Percentiles rank a stretch among this genome's conserved stretches.
Evolutionary conservation across 2,888 invertebrate genomes (phyloP).

Genomic region (Drosophila flavopinicola): DNA sequence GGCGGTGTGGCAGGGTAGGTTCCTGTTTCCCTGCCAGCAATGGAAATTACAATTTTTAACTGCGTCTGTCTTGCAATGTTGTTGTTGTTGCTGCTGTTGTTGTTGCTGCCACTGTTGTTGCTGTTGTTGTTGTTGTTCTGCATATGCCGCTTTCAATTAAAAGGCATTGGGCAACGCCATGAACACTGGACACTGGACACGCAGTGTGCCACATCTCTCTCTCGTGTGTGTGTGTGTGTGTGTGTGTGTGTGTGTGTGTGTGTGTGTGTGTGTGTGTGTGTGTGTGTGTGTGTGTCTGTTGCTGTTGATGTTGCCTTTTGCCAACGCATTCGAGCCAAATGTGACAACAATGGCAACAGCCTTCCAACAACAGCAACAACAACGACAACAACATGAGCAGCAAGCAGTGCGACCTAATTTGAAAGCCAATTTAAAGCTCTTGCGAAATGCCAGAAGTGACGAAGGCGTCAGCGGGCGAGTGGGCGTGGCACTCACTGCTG

Average conservation of each 20-base stretch:
- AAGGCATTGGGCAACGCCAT: conserved; percentile 66
- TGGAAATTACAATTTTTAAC: conserved; percentile 80
- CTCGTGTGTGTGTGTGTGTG: conserved; percentile 18
- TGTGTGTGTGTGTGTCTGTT: conserved; percentile 18
- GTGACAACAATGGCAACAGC: conserved; percentile 70
- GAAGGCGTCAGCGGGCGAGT: not conserved
- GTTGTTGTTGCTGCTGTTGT: conserved; percentile 21
- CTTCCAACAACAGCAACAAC: conserved; percentile 6
- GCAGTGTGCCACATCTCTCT: conserved; percentile 43
- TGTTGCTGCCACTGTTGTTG: conserved; percentile 20
- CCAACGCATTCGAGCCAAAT: conserved; percentile 66
- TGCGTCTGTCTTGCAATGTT: conserved; percentile 46
- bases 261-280: conserved; percentile 10
- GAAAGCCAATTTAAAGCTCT: conserved; percentile 68
- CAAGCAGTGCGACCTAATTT: conserved; percentile 57
- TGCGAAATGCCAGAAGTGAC: conserved; percentile 30
- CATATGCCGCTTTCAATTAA: conserved; percentile 79
- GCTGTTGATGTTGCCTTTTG: conserved; percentile 33
- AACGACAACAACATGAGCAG: conserved; percentile 44
- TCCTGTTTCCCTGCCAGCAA: conserved; percentile 39
- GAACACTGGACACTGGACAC: conserved; percentile 32
- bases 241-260: conserved; percentile 19
- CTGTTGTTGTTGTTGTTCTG: conserved; percentile 38
- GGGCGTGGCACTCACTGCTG: not conserved
- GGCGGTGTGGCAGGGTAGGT: not conserved